phyloP scores from a whole-genome alignment of 2,113 vertebrate species.

The Peucedramus taeniatus region DNA sequence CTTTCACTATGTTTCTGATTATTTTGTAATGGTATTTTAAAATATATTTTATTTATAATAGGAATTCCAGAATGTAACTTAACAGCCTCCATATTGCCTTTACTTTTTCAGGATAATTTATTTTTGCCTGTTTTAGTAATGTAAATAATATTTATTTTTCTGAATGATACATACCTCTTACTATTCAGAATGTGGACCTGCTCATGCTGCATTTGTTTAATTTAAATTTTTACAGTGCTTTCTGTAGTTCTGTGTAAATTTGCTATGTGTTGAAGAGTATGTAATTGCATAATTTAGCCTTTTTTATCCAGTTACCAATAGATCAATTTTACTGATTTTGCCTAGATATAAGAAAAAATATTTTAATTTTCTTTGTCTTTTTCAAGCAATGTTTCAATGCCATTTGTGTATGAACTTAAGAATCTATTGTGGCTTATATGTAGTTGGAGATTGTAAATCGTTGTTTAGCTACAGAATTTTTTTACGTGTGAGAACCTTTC shows the following conservation, averaged over 20 bases:
- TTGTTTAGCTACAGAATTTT: not conserved
- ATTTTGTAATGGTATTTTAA: not conserved
- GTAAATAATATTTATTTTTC: not conserved
- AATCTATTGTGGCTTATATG: fast-evolving
- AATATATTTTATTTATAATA: not conserved
- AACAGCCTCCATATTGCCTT: not conserved
- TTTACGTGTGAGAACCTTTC: not conserved
- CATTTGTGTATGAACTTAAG: not conserved
- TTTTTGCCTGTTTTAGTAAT: not conserved
- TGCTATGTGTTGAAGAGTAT: not conserved
- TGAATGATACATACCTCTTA: not conserved
- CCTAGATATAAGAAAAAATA: not conserved
- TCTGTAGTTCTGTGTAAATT: not conserved
- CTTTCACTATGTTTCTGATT: not conserved
- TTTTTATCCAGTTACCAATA: not conserved
- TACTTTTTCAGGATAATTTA: not conserved
- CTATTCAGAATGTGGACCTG: not conserved
- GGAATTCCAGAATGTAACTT: not conserved
- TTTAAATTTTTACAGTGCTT: not conserved
- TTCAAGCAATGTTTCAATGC: not conserved
- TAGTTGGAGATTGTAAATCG: not conserved
- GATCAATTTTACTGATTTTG: not conserved
- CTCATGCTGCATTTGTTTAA: not conserved
- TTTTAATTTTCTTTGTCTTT: not conserved
- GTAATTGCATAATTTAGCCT: not conserved